Evolutionary conservation across 1,140 invertebrate genomes (phyloP).

Genomic region (Drosophila cardini): DNA sequence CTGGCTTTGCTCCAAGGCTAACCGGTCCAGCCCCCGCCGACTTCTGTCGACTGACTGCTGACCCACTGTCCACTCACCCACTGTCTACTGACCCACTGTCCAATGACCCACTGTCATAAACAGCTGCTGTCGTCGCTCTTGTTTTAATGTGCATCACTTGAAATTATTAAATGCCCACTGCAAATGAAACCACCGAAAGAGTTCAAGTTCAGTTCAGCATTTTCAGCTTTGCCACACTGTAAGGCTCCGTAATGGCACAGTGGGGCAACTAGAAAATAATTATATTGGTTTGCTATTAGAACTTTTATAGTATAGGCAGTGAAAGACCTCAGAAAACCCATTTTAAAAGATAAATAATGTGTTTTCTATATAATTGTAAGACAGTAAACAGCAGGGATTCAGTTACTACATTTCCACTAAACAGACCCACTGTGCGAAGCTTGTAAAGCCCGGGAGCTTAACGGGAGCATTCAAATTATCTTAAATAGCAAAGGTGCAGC

Average conservation of each 20-base stretch:
- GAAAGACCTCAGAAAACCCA: no score
- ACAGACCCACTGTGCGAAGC: slow-evolving; percentile 1
- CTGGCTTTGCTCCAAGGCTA: slow-evolving; percentile 57
- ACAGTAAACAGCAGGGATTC: no score
- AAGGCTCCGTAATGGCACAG: background rate
- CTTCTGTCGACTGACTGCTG: background rate
- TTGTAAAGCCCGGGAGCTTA: background rate
- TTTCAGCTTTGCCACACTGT: background rate
- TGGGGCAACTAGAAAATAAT: background rate
- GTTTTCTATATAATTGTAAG: no score
- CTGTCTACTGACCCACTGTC: slow-evolving; percentile 9
- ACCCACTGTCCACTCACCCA: background rate
- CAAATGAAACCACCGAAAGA: slow-evolving; percentile 60
- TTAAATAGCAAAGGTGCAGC: slow-evolving; percentile 28
- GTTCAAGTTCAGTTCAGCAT: slow-evolving; percentile 64
- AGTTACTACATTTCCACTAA: no score
- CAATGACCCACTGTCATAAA: slow-evolving; percentile 25
- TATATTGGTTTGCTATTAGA: no score
- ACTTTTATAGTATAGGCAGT: no score
- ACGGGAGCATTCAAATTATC: slow-evolving; percentile 22
- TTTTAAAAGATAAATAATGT: no score
- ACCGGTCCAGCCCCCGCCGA: background rate
- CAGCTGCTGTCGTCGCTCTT: slow-evolving; percentile 43
- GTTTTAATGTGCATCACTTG: slow-evolving; percentile 38
- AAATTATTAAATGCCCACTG: slow-evolving; percentile 68